Base-by-base conservation (phyloP, 2,888 invertebrate genomes). In the Megalurothrips usitatus region DNA sequence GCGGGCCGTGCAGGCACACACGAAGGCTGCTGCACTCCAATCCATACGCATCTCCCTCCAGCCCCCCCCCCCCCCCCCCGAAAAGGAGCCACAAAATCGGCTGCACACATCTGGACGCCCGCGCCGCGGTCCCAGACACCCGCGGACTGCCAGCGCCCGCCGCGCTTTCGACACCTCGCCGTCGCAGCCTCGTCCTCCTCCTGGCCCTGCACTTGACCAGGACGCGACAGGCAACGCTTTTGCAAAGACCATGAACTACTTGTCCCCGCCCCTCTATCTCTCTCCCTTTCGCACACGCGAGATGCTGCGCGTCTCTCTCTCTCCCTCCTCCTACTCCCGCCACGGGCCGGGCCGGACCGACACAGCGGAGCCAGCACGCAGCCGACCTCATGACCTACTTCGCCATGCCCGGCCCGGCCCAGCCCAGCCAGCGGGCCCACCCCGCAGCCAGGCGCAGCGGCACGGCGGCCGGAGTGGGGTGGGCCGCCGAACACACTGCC, bases 341-440 rank as follows among this genome's bases (percentile, higher is more conserved):
- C 52, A 52, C 68, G 68, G 68, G 68, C 68, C 11, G 68, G 68
- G 23, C 68, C 23, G 68, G 68, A 26, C 68, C 68, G 23, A 26
- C 68, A 26, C 23, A 68, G 68, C 68, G 68, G 23, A 26, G 68
- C 26, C 23, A 8, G 26, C 23, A n/a, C 19, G 26, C 23, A 12
- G 12, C 11, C 68, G 68, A 75, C 68, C 68, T 75, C 68, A 75
- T 75, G 68, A 75, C 68, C 68, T 75, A 75, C 68, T 75, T 75
- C 68, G 68, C 68, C 68, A 75, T 75, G 68, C 68, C 26, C 68
- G 26, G 23, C 68, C 68, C 68, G 26, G 26, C 68, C 6, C 58
- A 58, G 58, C 17, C 58, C 14, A 58, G 58, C 58, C 58, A 2
- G 34, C 34, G 34, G 34, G 34, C 34, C 34, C 34, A 43, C 3